Evolutionary conservation across 1,140 invertebrate species (phyloP), one percentile per base, ranked within the genome.

Genomic region (Caenorhabditis latens): DNA sequence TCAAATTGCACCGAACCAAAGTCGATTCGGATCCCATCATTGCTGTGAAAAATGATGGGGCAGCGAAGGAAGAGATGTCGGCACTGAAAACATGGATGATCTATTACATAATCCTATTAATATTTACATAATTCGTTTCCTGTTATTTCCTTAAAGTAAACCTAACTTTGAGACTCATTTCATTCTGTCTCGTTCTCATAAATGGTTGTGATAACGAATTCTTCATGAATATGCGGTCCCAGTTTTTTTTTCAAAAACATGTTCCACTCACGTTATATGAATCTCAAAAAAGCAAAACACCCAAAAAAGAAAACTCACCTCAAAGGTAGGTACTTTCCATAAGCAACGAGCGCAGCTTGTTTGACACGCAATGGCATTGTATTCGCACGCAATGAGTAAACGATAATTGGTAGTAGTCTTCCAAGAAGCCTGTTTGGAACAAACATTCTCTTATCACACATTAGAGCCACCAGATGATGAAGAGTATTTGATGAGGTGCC

Each of bases 391-490:
- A 79, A 53, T 24, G 7, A 46, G n/a, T 79, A 79, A 21, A 79
- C 71, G 9, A 79, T 46, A 53, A 79, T 53, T 24, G 71, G 71
- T 50, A 79, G 46, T 46, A 79, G 71, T 24, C 71, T 48, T 24
- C 71, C 71, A 1, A 79, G 43, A 21, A 79, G 71, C 21, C 53
- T 79, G n/a, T 11, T 79, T 24, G 43, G 71, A 32, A 79, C n/a
- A 21, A 79, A 79, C 8, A 79, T 46, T 53, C 71, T 48, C 11
- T 50, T 79, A n/a, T 79, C 71, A 43, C 71, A 79, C 21, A 79
- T 50, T 2, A 79, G 13, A 50, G 46, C 43, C 2, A 79, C 46
- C 11, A 79, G 46, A 50, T 79, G 46, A 42, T 79, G 71, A 11
- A 50, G 46, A 50, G 43, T 40, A 32, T 50, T 79, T 4, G 71